Conservation (phyloP, 2,888 invertebrate genomes). For the Perdita meconis region DNA sequence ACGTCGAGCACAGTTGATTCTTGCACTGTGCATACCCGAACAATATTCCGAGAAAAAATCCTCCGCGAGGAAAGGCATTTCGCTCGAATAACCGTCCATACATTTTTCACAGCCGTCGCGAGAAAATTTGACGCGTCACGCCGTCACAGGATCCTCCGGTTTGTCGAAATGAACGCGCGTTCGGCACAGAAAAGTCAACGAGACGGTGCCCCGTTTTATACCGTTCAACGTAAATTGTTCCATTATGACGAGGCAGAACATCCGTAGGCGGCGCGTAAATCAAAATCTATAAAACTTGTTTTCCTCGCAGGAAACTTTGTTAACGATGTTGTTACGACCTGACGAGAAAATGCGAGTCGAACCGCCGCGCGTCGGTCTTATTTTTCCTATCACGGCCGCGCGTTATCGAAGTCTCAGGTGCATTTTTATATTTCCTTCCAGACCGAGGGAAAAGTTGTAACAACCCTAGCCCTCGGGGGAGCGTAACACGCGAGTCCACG, state of each 20-base stretch:
- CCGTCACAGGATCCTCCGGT: slow-evolving; percentile 25
- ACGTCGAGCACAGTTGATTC: no score
- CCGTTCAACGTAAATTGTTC: slow-evolving; percentile 48
- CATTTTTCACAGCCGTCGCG: slow-evolving; percentile 9
- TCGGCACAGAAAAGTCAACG: slow-evolving; percentile 26
- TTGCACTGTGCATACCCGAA: no score
- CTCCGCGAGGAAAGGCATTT: neutral
- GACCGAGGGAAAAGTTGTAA: slow-evolving; percentile 67
- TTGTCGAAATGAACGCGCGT: slow-evolving; percentile 39
- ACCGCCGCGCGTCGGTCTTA: slow-evolving; percentile 35
- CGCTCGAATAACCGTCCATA: neutral
- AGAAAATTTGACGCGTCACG: slow-evolving; percentile 34
- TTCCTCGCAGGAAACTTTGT: slow-evolving; percentile 46
- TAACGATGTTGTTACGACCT: slow-evolving; percentile 55
- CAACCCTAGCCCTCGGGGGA: slow-evolving; percentile 63
- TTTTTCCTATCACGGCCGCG: slow-evolving; percentile 59
- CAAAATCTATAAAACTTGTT: slow-evolving; percentile 50
- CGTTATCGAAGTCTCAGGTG: slow-evolving; percentile 70
- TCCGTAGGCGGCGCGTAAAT: slow-evolving; percentile 43
- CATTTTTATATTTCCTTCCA: slow-evolving; percentile 69
- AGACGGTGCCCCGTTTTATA: slow-evolving; percentile 37
- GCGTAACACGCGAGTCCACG: slow-evolving; percentile 52
- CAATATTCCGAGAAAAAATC: no score
- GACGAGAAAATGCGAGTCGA: slow-evolving; percentile 16
- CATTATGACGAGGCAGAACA: slow-evolving; percentile 40